These are phyloP conservation scores for Physocephala rufipes DNA, from an alignment of 2,888 invertebrate species.

Conservation along the genomic window DNA sequence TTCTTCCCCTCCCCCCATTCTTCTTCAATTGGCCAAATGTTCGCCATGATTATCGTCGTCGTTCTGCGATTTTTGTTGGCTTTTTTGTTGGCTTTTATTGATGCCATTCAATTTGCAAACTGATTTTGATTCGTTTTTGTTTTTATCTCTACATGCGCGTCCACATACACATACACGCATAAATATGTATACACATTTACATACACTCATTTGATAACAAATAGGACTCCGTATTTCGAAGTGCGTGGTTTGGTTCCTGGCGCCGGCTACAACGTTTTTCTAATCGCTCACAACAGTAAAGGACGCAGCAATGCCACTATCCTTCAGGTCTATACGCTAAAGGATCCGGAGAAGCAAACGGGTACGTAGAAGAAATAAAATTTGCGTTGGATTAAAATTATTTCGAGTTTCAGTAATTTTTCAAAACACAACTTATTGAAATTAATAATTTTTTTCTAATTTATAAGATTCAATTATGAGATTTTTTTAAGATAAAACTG, in stretches of 20 bases:
- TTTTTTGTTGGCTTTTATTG: conserved; percentile 43
- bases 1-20: not conserved
- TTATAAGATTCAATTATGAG: too few relatives aligned
- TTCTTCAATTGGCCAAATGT: conserved; percentile 11
- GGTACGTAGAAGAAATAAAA: conserved; percentile 64
- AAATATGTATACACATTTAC: conserved; percentile 1
- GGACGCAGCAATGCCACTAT: conserved; percentile 75
- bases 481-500: too few relatives aligned
- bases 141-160: too few relatives aligned
- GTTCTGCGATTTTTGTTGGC: conserved; percentile 44
- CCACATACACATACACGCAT: conserved; percentile 5
- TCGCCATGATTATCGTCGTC: not conserved
- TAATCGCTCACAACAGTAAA: conserved; percentile 78
- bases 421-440: too few relatives aligned
- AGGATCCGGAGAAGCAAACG: conserved; percentile 78
- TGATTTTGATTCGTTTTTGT: conserved; percentile 47
- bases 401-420: too few relatives aligned
- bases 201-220: not conserved
- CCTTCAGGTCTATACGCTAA: conserved; percentile 76
- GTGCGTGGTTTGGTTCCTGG: conserved; percentile 75
- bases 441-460: too few relatives aligned
- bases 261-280: conserved; percentile 73
- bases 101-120: conserved; percentile 53
- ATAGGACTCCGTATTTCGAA: conserved; percentile 71
- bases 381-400: not conserved